These are phyloP conservation scores for Neosilurus mollespiculum DNA, from an alignment of 2,797 vertebrate genomes.

Conservation along the genomic window DNA sequence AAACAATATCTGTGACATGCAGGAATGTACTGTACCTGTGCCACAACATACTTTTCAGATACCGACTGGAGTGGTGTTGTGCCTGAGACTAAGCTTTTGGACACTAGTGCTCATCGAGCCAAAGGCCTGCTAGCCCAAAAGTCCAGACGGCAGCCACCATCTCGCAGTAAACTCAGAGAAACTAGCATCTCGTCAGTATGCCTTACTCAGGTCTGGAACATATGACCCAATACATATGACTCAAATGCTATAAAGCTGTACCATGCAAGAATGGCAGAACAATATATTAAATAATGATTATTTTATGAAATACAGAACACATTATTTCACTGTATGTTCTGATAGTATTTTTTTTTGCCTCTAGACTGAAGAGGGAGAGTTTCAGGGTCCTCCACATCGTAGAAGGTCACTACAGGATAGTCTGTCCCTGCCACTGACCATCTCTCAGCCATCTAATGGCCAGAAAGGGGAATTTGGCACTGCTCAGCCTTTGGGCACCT, in stretches of 20 bases:
- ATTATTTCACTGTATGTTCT: neutral
- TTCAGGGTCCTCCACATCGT: conserved; percentile 61
- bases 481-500: neutral
- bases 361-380: conserved; percentile 74
- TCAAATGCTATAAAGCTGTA: neutral
- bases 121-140: conserved; percentile 87
- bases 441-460: conserved; percentile 64
- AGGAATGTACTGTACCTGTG: neutral
- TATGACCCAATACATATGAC: neutral
- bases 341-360: conserved; percentile 35
- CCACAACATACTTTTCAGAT: conserved; percentile 50
- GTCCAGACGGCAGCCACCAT: conserved; percentile 85
- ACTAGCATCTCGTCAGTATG: conserved; percentile 60
- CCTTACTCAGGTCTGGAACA: conserved; percentile 70
- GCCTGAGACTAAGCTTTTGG: conserved; percentile 85
- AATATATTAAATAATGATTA: neutral
- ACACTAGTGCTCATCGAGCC: conserved; percentile 87
- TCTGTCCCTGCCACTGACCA: conserved; percentile 68
- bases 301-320: neutral
- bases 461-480: conserved; percentile 64
- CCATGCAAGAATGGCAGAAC: neutral
- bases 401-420: conserved; percentile 77
- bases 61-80: conserved; percentile 81
- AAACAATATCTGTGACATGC: neutral
- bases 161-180: conserved; percentile 84